Base-by-base conservation (phyloP, 2,888 invertebrate species). In the Byasa hedistus region DNA sequence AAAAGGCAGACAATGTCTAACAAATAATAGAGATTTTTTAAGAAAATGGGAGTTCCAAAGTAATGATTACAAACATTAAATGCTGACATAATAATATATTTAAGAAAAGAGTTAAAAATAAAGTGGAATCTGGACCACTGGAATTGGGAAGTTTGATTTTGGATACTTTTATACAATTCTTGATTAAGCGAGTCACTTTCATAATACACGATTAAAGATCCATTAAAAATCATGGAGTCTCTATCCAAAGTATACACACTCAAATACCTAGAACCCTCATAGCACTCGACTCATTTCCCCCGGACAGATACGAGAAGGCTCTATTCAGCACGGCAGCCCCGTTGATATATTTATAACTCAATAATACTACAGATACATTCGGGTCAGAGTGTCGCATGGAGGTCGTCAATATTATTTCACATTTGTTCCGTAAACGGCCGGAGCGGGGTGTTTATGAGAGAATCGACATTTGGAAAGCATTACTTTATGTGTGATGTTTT, bases 321-420 rank as follows among this genome's bases (percentile, higher is more conserved):
- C 48, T 67, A 32, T 39, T 68, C 71, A 71, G 64, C 69, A 68
- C 80, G 81, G 83, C 69, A 71, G 70, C 66, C 39, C 12, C 12
- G 39, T 15, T 39, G 68, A 73, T 74, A 79, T 84, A 84, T 87
- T 86, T 87, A 87, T 82, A 78, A 83, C 77, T 74, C 81, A 80
- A 83, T 84, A 82, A 82, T 83, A 66, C 69, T 64, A 68, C 68
- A 68, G 69, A 68, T 69, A 67, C 67, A 67, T 69, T 68, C 64
- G 68, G 71, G 69, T 71, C 70, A 66, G 68, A 70, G 64, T 71
- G 73, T 70, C 72, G 70, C 66, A 63, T 61, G 58, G 65, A 61
- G 68, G 66, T 54, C 69, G 71, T 73, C 71, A 73, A 65, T 71
- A 71, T 72, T 72, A 73, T 71, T 15, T 74, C 71, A 69, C 71